Evolutionary conservation across 2,113 vertebrate genomes (phyloP).

Genomic region (Poecilia latipinna): DNA sequence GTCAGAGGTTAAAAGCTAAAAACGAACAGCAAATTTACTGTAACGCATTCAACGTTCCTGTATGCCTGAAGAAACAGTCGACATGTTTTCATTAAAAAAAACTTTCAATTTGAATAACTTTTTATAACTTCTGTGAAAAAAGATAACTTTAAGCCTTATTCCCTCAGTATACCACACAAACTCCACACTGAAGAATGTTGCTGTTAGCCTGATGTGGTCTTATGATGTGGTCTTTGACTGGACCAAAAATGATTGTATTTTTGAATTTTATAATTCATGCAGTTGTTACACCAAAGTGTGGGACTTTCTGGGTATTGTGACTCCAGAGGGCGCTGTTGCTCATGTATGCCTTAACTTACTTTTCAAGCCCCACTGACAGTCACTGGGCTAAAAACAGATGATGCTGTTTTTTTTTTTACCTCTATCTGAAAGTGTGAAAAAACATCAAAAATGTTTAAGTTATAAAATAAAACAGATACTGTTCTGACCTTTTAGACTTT

Average conservation of each 20-base stretch:
- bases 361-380: background rate
- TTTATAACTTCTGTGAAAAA: background rate
- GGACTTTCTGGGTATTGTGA: background rate
- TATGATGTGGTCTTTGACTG: background rate
- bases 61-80: background rate
- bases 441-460: background rate
- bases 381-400: background rate
- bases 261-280: background rate
- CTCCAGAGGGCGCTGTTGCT: background rate
- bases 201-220: background rate
- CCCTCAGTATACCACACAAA: background rate
- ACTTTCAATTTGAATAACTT: background rate
- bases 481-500: background rate
- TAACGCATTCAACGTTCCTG: too few species aligned
- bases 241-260: background rate
- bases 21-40: too few species aligned
- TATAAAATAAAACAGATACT: background rate
- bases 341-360: background rate
- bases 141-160: background rate
- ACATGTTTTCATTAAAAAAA: background rate
- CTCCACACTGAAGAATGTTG: background rate
- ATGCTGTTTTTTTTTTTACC: background rate
- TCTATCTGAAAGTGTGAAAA: background rate
- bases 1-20: background rate
- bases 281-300: background rate